Percentiles rank a stretch among this genome's conserved stretches.
Conservation (phyloP, 1,140 invertebrate genomes). For the Samia ricini region DNA sequence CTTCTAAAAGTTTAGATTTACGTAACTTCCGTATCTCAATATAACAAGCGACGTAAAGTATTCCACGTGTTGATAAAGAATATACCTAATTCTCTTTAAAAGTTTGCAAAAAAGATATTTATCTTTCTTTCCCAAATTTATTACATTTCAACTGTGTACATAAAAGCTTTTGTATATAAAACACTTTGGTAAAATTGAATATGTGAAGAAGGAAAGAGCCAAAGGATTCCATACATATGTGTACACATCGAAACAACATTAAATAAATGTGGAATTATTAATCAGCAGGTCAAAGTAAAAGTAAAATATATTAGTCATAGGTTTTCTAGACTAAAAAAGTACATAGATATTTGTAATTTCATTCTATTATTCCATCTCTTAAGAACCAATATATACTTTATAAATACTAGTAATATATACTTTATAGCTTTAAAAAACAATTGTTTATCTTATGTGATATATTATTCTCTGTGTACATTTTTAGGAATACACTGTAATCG, state of each 20-base stretch:
- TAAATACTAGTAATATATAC: no score
- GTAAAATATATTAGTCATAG: not conserved
- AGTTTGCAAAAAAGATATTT: no score
- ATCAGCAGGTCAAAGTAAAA: not conserved
- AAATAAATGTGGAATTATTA: not conserved
- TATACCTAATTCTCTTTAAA: not conserved
- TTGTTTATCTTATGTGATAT: no score
- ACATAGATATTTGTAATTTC: not conserved
- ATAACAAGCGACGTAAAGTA: not conserved
- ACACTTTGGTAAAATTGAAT: not conserved
- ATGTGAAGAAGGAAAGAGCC: not conserved
- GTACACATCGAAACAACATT: not conserved
- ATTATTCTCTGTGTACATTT: no score
- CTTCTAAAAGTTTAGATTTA: not conserved
- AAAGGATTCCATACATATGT: not conserved
- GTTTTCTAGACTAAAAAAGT: not conserved
- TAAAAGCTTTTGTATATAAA: not conserved
- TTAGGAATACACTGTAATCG: no score
- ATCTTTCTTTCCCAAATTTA: not conserved
- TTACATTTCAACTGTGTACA: not conserved
- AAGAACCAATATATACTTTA: not conserved
- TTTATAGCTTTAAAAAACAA: no score
- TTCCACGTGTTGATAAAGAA: not conserved
- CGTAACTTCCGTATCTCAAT: not conserved
- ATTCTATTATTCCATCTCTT: not conserved